A percentile compares a stretch with the other conserved stretches of the same genome.
phyloP scores from a whole-genome alignment of 2,113 vertebrate genomes.

The Sardina pilchardus region DNA sequence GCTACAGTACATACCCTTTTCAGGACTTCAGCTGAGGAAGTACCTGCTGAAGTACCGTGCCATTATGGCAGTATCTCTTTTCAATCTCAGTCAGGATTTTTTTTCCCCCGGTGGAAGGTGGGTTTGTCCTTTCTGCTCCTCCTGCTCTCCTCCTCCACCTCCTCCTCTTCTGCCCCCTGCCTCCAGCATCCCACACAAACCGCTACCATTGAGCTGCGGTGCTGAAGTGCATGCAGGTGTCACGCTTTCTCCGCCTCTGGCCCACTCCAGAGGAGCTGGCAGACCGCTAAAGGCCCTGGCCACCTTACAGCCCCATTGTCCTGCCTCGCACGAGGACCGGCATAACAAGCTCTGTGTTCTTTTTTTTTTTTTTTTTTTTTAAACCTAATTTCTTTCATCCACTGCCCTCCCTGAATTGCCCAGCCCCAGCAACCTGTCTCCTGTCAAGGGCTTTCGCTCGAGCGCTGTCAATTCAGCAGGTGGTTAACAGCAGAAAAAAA shows the following conservation, averaged over 20 bases:
- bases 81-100: background rate
- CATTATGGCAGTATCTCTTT: background rate
- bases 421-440: background rate
- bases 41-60: background rate
- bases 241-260: conserved; percentile 47
- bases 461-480: conserved; percentile 72
- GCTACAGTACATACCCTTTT: background rate
- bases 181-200: conserved; percentile 26
- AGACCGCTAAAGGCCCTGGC: conserved; percentile 65
- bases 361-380: background rate
- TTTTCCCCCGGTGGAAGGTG: background rate
- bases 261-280: conserved; percentile 61
- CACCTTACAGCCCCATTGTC: conserved; percentile 68
- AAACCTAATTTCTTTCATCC: background rate
- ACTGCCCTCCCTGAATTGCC: background rate
- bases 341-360: conserved; percentile 54
- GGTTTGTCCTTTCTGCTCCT: background rate
- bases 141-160: background rate
- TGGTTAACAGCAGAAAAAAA: conserved; percentile 70
- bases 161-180: background rate
- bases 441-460: conserved; percentile 63
- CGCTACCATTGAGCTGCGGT: conserved; percentile 27
- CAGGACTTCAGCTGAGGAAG: conserved; percentile 5
- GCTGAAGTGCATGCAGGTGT: conserved; percentile 61
- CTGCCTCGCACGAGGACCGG: conserved; percentile 55